phyloP scores from a whole-genome alignment of 2,113 vertebrate genomes.

The Antechinus flavipes region DNA sequence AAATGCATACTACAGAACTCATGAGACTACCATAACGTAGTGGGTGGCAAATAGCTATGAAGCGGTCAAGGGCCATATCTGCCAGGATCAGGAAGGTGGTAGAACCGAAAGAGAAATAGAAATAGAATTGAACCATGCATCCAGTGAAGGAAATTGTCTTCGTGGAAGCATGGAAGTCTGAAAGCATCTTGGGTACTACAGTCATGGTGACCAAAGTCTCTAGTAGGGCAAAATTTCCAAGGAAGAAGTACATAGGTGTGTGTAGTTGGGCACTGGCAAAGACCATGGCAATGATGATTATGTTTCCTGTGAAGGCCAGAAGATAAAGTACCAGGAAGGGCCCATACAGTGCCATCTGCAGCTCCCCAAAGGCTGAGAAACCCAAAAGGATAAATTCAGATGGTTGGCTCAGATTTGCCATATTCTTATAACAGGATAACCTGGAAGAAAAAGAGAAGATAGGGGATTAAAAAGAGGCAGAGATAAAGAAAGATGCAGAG shows the following conservation, averaged over 20 bases:
- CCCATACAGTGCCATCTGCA: slow-evolving; percentile 38
- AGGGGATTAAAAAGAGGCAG: background rate
- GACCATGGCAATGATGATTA: slow-evolving; percentile 48
- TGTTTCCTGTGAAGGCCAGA: slow-evolving; percentile 56
- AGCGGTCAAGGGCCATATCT: slow-evolving; percentile 59
- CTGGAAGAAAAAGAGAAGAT: background rate
- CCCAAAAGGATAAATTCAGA: slow-evolving; percentile 59
- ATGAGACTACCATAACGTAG: slow-evolving; percentile 40
- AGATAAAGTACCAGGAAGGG: slow-evolving; percentile 57
- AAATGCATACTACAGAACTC: slow-evolving; percentile 24
- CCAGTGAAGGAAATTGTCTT: slow-evolving; percentile 60
- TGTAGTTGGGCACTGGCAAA: slow-evolving; percentile 26
- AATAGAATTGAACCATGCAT: slow-evolving; percentile 63
- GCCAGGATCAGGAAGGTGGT: slow-evolving; percentile 61
- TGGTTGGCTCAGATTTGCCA: slow-evolving; percentile 38
- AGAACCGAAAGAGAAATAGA: slow-evolving; percentile 64
- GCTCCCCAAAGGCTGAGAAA: slow-evolving; percentile 45
- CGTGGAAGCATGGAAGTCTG: slow-evolving; percentile 35
- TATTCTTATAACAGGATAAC: background rate
- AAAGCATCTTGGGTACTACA: slow-evolving; percentile 56
- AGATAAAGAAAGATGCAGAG: background rate
- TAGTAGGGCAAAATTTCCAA: slow-evolving; percentile 66
- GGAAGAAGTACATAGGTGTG: slow-evolving; percentile 70
- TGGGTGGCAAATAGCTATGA: slow-evolving; percentile 63
- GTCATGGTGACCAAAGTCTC: slow-evolving; percentile 65